Evolutionary conservation across 1,140 invertebrate species (phyloP).

Genomic region (Lepidurus apus): DNA sequence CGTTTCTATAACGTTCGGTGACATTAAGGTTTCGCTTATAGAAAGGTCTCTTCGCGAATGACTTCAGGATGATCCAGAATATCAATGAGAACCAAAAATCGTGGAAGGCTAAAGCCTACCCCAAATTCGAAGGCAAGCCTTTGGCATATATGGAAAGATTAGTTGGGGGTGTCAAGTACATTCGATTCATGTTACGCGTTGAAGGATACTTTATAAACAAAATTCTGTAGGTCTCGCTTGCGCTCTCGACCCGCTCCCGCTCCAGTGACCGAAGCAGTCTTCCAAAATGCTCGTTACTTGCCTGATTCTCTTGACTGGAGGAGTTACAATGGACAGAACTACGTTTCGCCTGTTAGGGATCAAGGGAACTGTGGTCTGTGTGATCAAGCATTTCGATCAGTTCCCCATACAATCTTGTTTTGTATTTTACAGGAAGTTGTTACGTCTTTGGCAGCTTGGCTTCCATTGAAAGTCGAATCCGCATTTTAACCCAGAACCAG

Average conservation of each 20-base stretch:
- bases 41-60: slow-evolving; percentile 28
- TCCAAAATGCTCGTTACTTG: slow-evolving; percentile 42
- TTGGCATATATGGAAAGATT: slow-evolving; percentile 43
- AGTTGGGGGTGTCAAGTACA: slow-evolving; percentile 45
- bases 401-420: neutral
- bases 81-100: slow-evolving; percentile 47
- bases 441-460: slow-evolving; percentile 52
- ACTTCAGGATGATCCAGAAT: slow-evolving; percentile 42
- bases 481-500: slow-evolving; percentile 48
- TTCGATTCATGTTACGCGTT: neutral
- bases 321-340: slow-evolving; percentile 49
- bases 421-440: slow-evolving; percentile 44
- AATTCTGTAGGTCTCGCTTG: neutral
- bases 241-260: slow-evolving; percentile 33
- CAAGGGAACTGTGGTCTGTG: slow-evolving; percentile 46
- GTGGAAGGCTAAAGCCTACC: slow-evolving; percentile 49
- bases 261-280: slow-evolving; percentile 28
- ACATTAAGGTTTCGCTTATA: neutral
- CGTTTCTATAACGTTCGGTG: neutral
- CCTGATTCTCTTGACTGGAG: slow-evolving; percentile 53
- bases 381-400: neutral
- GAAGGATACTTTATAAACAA: neutral
- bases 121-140: slow-evolving; percentile 43
- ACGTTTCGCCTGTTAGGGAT: slow-evolving; percentile 49
- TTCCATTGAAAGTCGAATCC: slow-evolving; percentile 47